Evolutionary conservation across 2,113 vertebrate genomes (phyloP).

Genomic region (Myrmecophaga tridactyla): DNA sequence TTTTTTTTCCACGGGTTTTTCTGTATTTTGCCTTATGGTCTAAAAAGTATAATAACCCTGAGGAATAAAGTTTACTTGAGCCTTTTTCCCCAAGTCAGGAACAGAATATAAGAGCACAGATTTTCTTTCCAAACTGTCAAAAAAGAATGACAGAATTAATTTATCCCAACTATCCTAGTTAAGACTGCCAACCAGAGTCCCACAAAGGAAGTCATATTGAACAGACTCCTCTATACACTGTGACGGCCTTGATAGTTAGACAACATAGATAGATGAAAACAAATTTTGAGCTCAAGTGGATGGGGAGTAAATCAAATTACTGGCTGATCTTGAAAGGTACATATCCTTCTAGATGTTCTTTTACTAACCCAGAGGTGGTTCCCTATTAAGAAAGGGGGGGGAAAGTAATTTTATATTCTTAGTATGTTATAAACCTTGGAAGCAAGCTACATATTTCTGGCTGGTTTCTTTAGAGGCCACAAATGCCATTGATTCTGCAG

Average conservation of each 20-base stretch:
- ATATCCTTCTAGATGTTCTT: slow-evolving; percentile 19
- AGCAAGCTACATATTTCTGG: background rate
- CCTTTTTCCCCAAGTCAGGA: slow-evolving; percentile 36
- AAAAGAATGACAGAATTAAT: slow-evolving; percentile 43
- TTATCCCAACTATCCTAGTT: slow-evolving; percentile 1
- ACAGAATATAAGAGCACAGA: slow-evolving; percentile 20
- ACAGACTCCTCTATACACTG: slow-evolving; percentile 11
- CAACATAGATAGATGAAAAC: background rate
- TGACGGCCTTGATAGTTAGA: slow-evolving; percentile 30
- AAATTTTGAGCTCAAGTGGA: slow-evolving; percentile 12
- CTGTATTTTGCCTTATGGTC: slow-evolving; percentile 40
- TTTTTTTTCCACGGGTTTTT: background rate
- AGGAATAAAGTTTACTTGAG: slow-evolving; percentile 32
- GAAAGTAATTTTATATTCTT: background rate
- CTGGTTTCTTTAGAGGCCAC: background rate
- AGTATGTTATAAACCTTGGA: background rate
- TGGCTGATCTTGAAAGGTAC: slow-evolving; percentile 31
- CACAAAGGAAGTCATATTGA: background rate
- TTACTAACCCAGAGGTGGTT: background rate
- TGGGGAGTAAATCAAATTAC: slow-evolving; percentile 35
- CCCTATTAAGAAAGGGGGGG: background rate
- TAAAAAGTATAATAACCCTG: slow-evolving; percentile 41
- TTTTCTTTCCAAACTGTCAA: slow-evolving; percentile 31
- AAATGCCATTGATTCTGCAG: slow-evolving; percentile 10
- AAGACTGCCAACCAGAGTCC: background rate